Base-by-base conservation (phyloP, 2,888 invertebrate species). In the Lasioglossum malachurum region DNA sequence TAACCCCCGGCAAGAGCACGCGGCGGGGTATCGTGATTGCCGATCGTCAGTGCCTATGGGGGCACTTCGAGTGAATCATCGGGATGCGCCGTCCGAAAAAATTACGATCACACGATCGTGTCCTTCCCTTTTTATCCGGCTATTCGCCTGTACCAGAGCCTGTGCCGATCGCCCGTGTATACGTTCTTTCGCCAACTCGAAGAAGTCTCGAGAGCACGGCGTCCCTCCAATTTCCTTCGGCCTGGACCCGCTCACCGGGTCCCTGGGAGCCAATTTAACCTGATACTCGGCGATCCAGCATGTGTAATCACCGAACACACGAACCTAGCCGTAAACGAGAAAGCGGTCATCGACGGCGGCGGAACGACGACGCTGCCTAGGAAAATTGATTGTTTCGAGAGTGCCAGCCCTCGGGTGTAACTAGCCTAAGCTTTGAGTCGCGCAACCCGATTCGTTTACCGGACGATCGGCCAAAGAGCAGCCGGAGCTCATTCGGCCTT, bases 11-110 rank as follows among this genome's bases (percentile, higher is more conserved):
- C 83, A 85, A 89, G 87, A 88, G 86, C 84, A 86, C 88, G 72
- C 89, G 89, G 84, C 87, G 87, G 91, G 90, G 84, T 92, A 93
- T 90, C 92, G 88, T 91, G 91, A 93, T 93, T 92, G 91, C 90
- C 87, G 92, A 92, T 93, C 92, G 89, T 91, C 91, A 90, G 87
- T 88, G 89, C 86, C 87, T 87, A 87, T 90, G 82, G 87, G 87
- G 82, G 83, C 83, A 82, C 90, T 76, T 83, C 87, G 85, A 89
- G 88, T 90, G 91, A 92, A 92, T 91, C 91, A 91, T 91, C 85
- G 88, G 88, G 88, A 86, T 83, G 78, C 80, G 83, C 82, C 87
- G 91, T 90, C 91, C 84, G 81, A 79, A 90, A 90, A 91, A 91
- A 89, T 90, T 91, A 92, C 89, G 90, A 90, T 92, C 92, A 90